Percentiles rank a stretch among this genome's conserved stretches.
Evolutionary conservation across 2,113 vertebrate genomes (phyloP).

Genomic region (Kryptolebias marmoratus): DNA sequence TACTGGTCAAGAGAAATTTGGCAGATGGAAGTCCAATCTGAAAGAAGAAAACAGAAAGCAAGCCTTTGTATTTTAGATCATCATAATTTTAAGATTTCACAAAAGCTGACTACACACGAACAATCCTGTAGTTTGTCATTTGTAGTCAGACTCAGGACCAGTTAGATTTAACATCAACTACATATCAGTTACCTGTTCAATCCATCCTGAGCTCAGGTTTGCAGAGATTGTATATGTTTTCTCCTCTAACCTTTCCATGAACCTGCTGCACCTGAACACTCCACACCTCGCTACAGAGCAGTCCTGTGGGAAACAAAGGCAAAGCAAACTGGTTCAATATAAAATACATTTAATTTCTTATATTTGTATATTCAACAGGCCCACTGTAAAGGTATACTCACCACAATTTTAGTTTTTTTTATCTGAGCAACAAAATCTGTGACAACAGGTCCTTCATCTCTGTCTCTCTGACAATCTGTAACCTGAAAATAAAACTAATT

Average conservation of each 20-base stretch:
- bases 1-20: constrained; percentile 72
- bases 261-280: constrained; percentile 70
- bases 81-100: too few species aligned
- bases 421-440: constrained; percentile 53
- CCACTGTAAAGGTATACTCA: constrained; percentile 24
- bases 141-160: too few species aligned
- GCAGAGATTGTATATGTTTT: constrained; percentile 75
- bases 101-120: too few species aligned
- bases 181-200: constrained; percentile 76
- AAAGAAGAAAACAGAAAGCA: background rate
- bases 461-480: constrained; percentile 47
- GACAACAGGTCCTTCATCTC: constrained; percentile 17
- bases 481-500: constrained; percentile 68
- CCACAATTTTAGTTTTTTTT: constrained; percentile 61
- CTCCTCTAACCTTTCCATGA: constrained; percentile 48
- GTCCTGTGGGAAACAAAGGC: constrained; percentile 65
- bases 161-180: too few species aligned
- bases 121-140: too few species aligned
- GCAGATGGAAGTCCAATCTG: constrained; percentile 66
- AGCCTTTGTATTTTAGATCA: too few species aligned
- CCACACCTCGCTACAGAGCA: constrained; percentile 79
- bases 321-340: background rate
- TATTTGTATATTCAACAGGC: background rate
- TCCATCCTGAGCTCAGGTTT: constrained; percentile 80
- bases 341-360: too few species aligned